phyloP scores from a whole-genome alignment of 2,113 vertebrate genomes.

The Orthonyx spaldingii region DNA sequence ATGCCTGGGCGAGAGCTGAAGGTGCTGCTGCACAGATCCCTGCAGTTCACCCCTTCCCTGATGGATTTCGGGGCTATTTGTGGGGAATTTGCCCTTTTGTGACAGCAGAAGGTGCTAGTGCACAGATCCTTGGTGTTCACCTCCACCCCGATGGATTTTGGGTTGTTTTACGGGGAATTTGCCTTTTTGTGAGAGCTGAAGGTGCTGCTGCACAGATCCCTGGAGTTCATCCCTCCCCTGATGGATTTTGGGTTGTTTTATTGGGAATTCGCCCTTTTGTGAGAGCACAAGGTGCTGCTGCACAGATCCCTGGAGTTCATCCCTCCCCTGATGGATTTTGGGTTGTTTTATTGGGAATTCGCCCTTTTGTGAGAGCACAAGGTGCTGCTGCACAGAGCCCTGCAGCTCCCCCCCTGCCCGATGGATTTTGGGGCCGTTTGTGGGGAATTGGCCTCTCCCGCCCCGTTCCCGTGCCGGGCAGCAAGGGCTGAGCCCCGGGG shows the following conservation, averaged over 20 bases:
- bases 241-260: too few relatives aligned
- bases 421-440: accelerated
- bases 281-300: too few relatives aligned
- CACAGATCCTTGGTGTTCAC: too few relatives aligned
- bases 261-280: too few relatives aligned
- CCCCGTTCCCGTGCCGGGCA: neutral
- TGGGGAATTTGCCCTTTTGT: neutral
- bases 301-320: neutral
- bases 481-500: too few relatives aligned
- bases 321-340: neutral
- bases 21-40: neutral
- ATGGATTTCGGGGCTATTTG: neutral
- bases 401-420: accelerated
- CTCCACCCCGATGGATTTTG: too few relatives aligned
- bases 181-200: neutral
- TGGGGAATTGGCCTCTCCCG: neutral
- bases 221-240: neutral
- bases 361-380: accelerated
- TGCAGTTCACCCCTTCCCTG: too few relatives aligned
- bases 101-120: neutral
- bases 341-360: neutral
- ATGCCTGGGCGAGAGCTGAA: too few relatives aligned
- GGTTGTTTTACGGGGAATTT: too few relatives aligned
- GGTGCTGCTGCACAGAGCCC: neutral
- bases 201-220: neutral